Percentiles rank a stretch among this genome's conserved stretches.
phyloP scores from a whole-genome alignment of 2,888 invertebrate species.

The Brachycybe producta region DNA sequence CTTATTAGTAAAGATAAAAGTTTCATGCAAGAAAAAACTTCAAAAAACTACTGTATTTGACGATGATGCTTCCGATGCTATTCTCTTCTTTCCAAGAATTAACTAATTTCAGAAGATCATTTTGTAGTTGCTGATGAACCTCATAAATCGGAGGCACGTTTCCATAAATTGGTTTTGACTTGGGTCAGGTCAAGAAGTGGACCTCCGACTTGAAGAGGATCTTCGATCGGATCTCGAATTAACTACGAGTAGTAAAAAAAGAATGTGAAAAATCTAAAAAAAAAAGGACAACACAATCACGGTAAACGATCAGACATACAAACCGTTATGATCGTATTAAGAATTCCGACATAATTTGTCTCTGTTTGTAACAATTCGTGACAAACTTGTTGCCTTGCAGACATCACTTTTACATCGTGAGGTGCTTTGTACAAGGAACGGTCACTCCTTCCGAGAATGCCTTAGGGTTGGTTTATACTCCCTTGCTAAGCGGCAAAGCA shows the following conservation, averaged over 20 bases:
- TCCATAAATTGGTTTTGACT: slow-evolving; percentile 88
- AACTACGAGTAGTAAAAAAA: slow-evolving; percentile 55
- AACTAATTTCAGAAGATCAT: slow-evolving; percentile 48
- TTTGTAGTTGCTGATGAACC: slow-evolving; percentile 65
- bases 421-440: no score
- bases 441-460: no score
- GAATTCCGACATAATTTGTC: slow-evolving; percentile 89
- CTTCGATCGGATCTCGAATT: slow-evolving; percentile 85
- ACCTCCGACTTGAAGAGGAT: slow-evolving; percentile 62
- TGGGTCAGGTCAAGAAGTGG: slow-evolving; percentile 78
- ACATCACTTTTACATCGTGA: slow-evolving; percentile 48
- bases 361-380: slow-evolving; percentile 92
- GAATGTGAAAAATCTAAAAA: no score
- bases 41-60: slow-evolving; percentile 48
- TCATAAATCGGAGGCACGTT: slow-evolving; percentile 89
- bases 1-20: no score
- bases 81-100: slow-evolving; percentile 78
- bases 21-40: no score
- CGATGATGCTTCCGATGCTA: slow-evolving; percentile 73
- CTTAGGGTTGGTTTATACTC: no score
- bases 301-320: no score
- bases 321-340: slow-evolving; percentile 79
- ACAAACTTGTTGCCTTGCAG: slow-evolving; percentile 67
- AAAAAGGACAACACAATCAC: no score
- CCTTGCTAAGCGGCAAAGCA: no score